Conservation (phyloP, 2,113 vertebrate genomes). For the Oostethus manadensis region DNA sequence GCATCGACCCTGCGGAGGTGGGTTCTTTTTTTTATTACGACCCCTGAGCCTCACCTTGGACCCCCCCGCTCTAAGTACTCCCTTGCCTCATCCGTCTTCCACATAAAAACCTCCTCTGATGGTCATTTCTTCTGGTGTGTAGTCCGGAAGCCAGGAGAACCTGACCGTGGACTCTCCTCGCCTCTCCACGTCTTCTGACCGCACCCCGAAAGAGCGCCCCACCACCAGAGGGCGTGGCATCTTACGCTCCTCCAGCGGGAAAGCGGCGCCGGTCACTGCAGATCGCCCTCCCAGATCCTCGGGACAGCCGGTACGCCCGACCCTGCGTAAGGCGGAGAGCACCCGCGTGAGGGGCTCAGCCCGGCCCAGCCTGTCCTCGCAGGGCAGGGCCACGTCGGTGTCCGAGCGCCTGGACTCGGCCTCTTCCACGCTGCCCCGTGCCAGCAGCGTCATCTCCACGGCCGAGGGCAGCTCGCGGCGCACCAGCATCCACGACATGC, state of each 20-base stretch:
- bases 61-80: no score
- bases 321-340: constrained; percentile 81
- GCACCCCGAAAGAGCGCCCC: constrained; percentile 73
- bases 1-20: constrained; percentile 76
- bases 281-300: constrained; percentile 71
- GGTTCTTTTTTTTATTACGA: constrained; percentile 3
- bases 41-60: not conserved
- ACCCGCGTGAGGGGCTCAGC: constrained; percentile 74
- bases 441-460: constrained; percentile 96
- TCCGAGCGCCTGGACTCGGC: constrained; percentile 76
- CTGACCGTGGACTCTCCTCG: constrained; percentile 86
- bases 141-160: constrained; percentile 87
- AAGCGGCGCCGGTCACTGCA: constrained; percentile 58
- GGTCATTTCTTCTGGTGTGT: constrained; percentile 45
- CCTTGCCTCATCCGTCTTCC: no score
- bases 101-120: not conserved
- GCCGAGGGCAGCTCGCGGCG: constrained; percentile 91
- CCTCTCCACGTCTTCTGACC: constrained; percentile 79
- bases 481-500: constrained; percentile 95
- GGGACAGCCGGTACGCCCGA: constrained; percentile 64
- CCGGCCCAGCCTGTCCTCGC: constrained; percentile 64
- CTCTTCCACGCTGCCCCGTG: constrained; percentile 83
- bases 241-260: constrained; percentile 83
- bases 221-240: constrained; percentile 72
- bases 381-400: constrained; percentile 74